A percentile compares a stretch with the other conserved stretches of the same genome.
These are phyloP conservation scores for Cynocephalus volans DNA, from an alignment of 2,113 vertebrate species.

Conservation along the genomic window DNA sequence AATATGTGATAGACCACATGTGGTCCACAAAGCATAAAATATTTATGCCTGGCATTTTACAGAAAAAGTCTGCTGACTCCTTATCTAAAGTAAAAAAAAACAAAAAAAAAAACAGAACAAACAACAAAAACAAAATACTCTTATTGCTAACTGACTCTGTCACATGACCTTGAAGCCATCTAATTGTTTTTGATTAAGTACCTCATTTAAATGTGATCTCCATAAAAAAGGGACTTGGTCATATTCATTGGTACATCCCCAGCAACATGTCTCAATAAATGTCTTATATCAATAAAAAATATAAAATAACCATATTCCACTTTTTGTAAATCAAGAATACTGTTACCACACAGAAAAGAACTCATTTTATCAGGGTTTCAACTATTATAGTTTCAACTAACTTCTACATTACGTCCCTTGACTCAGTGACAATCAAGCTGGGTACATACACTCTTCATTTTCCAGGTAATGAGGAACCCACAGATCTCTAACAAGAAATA, in stretches of 20 bases:
- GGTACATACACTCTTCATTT: neutral
- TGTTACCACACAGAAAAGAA: neutral
- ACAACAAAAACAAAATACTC: too few relatives aligned
- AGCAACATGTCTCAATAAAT: neutral
- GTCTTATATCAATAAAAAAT: conserved; percentile 30
- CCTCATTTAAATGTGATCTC: neutral
- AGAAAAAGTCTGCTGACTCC: conserved; percentile 5
- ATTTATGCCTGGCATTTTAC: neutral
- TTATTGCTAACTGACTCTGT: neutral
- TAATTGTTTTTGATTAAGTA: neutral
- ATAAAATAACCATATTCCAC: neutral
- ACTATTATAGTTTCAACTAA: neutral
- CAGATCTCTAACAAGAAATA: neutral
- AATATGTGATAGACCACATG: neutral
- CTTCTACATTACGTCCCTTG: neutral
- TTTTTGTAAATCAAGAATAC: conserved; percentile 10
- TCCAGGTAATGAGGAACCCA: neutral
- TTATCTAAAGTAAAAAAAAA: neutral
- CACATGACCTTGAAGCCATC: neutral
- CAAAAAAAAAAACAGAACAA: too few relatives aligned
- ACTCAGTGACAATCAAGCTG: neutral
- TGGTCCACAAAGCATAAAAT: neutral
- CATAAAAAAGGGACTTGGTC: neutral
- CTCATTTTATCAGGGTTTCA: neutral
- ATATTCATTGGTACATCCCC: neutral